phyloP scores from a whole-genome alignment of 2,113 vertebrate species.

The Brachyistius frenatus region DNA sequence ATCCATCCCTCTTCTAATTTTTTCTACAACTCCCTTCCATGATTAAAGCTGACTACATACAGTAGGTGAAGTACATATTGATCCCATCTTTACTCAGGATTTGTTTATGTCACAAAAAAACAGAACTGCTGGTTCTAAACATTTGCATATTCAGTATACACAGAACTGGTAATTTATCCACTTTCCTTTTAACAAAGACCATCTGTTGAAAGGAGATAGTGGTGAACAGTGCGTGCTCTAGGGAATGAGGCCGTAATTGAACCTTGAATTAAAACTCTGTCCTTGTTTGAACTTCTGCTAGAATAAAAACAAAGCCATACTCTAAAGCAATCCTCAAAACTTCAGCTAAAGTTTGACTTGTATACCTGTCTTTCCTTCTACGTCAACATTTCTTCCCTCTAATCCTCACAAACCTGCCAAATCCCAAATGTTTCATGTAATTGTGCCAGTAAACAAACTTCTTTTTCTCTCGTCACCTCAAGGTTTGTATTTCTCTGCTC shows the following conservation, averaged over 20 bases:
- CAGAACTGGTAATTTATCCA: constrained; percentile 5
- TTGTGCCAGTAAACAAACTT: no score
- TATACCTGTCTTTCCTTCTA: not conserved
- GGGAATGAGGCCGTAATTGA: constrained; percentile 5
- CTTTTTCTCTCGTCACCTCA: no score
- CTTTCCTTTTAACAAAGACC: constrained; percentile 35
- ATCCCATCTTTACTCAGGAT: constrained; percentile 10
- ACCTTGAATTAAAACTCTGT: constrained; percentile 10
- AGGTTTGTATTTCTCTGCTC: not conserved
- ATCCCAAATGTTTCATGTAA: no score
- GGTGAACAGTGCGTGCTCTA: not conserved
- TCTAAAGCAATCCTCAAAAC: not conserved
- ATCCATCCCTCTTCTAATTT: not conserved
- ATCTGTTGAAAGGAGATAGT: constrained; percentile 39
- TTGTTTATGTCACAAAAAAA: constrained; percentile 13
- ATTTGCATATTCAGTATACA: not conserved
- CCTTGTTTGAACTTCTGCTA: constrained; percentile 15
- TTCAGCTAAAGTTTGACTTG: not conserved
- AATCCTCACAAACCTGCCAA: not conserved
- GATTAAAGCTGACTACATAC: not conserved
- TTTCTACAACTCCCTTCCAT: not conserved
- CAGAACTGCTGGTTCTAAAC: constrained; percentile 23
- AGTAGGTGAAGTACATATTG: constrained; percentile 4
- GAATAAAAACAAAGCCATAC: not conserved
- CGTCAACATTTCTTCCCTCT: not conserved